Base-by-base conservation (phyloP, 2,113 vertebrate species). In the Ameiurus melas region DNA sequence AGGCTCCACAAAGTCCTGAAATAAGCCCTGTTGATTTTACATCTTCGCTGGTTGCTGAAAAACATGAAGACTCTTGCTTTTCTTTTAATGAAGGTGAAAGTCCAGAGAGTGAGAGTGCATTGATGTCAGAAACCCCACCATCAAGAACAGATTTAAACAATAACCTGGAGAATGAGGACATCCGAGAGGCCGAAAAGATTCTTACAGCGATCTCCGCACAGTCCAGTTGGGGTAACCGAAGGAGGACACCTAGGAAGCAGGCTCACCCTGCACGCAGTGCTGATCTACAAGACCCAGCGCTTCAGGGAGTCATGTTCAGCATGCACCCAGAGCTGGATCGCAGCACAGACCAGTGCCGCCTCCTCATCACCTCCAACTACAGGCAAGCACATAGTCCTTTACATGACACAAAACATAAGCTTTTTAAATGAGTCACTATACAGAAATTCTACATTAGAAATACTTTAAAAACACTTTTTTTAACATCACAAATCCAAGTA, bases 221-320 rank as follows among this genome's bases (percentile, higher is more conserved):
- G 9, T n/a, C 13, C 30, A 51, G 47, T 57, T 36, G 83, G 84
- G 20, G 78, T 8, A 55, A 16, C 43, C 89, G 87, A 87, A 75
- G 89, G 10, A 94, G 91, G 84, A 95, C 93, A 33, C 93, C 91
- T 17, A 95, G 97, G 87, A 98, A 98, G 91, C 97, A 97, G 90
- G 86, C 77, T 0, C 85, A 90, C 39, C 97, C 97, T 7, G 89
- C 79, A 27, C 94, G 93, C 17, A 96, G 97, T 9, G 93, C 91
- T 0, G 94, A 96, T 79, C 90, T 92, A n/a, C 83, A 88, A 27
- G 96, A 98, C 89, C 95, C 96, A 0, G 64, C 87, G 25, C 96
- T 98, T 75, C 92, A 94, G 83, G 97, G 97, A 1, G 96, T 97
- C 85, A 94, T 93, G 0, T 95, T 98, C 92, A 93, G 93, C 87